These are phyloP conservation scores for Xylota sylvarum DNA, from an alignment of 2,888 invertebrate genomes.

Conservation along the genomic window DNA sequence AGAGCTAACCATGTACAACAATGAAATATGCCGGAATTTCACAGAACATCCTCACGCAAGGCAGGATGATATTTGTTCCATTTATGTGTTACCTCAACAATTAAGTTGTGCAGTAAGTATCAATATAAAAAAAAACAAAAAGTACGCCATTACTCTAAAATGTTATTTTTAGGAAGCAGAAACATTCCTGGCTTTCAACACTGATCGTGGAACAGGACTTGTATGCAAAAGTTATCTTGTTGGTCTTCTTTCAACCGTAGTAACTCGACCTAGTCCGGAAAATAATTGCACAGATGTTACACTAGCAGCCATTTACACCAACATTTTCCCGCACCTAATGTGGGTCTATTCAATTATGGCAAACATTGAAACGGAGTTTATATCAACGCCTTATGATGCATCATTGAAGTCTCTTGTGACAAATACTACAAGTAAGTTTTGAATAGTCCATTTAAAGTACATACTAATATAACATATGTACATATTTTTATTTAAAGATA, in stretches of 20 bases:
- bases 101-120: conserved; percentile 77
- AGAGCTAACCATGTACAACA: conserved; percentile 67
- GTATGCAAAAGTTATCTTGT: conserved; percentile 77
- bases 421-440: conserved; percentile 40
- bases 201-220: conserved; percentile 78
- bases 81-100: conserved; percentile 74
- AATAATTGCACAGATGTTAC: conserved; percentile 72
- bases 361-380: conserved; percentile 70
- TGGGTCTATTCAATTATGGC: conserved; percentile 78
- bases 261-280: conserved; percentile 50
- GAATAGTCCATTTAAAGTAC: neutral
- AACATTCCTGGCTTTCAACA: conserved; percentile 65
- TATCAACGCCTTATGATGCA: conserved; percentile 64
- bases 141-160: neutral
- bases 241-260: conserved; percentile 77
- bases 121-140: too few species aligned
- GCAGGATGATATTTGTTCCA: conserved; percentile 78
- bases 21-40: conserved; percentile 67
- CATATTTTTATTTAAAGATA: conserved; percentile 1
- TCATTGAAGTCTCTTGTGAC: conserved; percentile 38
- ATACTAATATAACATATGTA: neutral
- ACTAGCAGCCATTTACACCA: conserved; percentile 77
- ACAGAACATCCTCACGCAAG: conserved; percentile 55
- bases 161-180: conserved; percentile 61
- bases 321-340: conserved; percentile 75